phyloP scores from a whole-genome alignment of 2,797 vertebrate species.

The Rhabdomys pumilio region DNA sequence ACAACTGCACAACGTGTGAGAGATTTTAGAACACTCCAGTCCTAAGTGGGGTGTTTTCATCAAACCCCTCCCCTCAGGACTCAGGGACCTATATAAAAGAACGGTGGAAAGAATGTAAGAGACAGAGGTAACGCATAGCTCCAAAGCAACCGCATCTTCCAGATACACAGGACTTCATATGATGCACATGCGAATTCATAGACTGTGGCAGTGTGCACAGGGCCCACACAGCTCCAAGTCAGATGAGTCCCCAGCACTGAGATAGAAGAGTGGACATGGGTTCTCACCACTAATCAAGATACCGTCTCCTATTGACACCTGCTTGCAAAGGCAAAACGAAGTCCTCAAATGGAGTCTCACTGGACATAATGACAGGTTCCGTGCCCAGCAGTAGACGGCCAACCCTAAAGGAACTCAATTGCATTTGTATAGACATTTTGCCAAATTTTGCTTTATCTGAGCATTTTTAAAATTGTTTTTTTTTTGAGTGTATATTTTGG shows the following conservation, averaged over 20 bases:
- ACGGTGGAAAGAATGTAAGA: not conserved
- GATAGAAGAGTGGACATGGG: not conserved
- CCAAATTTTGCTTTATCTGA: not conserved
- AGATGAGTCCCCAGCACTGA: not conserved
- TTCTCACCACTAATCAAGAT: not conserved
- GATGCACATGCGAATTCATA: not conserved
- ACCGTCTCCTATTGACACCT: not conserved
- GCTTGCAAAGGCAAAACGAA: not conserved
- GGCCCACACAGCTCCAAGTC: not conserved
- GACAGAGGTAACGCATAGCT: not conserved
- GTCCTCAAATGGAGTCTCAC: not conserved
- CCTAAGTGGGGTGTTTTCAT: not conserved
- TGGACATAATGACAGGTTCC: not conserved
- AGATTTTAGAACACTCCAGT: not conserved
- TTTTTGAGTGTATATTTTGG: not conserved
- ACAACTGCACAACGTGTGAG: not conserved
- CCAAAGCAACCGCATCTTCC: not conserved
- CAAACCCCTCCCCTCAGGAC: not conserved
- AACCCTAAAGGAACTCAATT: not conserved
- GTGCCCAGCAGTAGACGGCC: not conserved
- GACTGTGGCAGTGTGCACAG: not conserved
- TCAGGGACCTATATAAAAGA: not conserved
- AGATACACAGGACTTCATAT: not conserved
- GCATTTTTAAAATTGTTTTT: not conserved
- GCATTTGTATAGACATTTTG: not conserved